These are phyloP conservation scores for Drosophila paranaensis DNA, from an alignment of 2,888 invertebrate genomes.

Conservation along the genomic window DNA sequence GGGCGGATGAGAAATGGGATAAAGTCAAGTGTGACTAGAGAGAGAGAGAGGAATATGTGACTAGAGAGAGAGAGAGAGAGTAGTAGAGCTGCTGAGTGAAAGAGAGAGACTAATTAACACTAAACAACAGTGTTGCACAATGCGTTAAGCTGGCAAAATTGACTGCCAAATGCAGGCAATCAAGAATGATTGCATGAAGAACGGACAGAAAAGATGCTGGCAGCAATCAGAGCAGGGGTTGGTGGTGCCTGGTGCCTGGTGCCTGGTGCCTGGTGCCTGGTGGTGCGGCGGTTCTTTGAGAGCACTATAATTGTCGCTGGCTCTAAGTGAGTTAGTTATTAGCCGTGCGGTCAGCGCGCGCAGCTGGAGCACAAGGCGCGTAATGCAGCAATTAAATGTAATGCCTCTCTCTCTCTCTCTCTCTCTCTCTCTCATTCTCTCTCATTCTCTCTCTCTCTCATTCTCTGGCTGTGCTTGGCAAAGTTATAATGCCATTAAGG, in stretches of 20 bases:
- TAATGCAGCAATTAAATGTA: constrained; percentile 72
- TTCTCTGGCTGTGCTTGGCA: constrained; percentile 37
- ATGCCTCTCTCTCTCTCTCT: constrained; percentile 25
- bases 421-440: background rate
- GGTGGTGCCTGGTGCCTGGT: background rate
- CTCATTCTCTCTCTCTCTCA: background rate
- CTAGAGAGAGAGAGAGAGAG: background rate
- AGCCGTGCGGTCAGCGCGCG: constrained; percentile 41
- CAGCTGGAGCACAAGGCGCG: constrained; percentile 58
- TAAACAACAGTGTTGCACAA: constrained; percentile 13
- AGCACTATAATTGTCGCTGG: constrained; percentile 54
- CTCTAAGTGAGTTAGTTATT: constrained; percentile 46
- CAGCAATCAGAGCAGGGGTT: background rate
- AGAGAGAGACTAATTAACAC: no score
- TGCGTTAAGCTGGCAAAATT: constrained; percentile 6
- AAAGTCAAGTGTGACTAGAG: background rate
- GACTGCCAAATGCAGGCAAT: constrained; percentile 19
- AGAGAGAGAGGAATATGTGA: background rate
- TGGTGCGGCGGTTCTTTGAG: background rate
- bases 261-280: background rate
- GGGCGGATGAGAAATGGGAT: no score
- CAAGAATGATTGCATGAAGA: constrained; percentile 4
- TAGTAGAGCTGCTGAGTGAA: background rate
- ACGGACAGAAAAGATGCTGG: background rate
- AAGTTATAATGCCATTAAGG: constrained; percentile 82